Conservation (phyloP, 1,140 invertebrate species). For the Calliopsis andreniformis region DNA sequence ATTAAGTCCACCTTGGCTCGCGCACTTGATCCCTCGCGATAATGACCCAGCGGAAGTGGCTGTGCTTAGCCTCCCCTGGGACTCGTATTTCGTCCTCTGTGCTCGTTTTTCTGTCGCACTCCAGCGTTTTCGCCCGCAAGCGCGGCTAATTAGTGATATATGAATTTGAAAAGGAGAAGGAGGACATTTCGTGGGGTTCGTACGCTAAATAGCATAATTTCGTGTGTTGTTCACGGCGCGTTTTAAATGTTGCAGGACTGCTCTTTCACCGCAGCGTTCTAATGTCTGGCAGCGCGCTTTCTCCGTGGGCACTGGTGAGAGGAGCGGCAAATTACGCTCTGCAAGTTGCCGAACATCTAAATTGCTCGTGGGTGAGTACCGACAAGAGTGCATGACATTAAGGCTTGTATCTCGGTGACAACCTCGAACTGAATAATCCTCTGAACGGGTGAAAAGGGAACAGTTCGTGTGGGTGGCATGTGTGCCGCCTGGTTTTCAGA, state of each 20-base stretch:
- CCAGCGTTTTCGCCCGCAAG: no score
- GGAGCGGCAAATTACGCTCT: constrained; percentile 93
- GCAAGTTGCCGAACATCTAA: constrained; percentile 92
- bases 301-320: constrained; percentile 94
- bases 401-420: constrained; percentile 30
- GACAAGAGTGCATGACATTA: constrained; percentile 35
- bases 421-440: constrained; percentile 28
- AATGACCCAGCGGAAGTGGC: neutral
- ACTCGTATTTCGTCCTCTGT: neutral
- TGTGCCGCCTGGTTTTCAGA: no score
- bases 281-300: constrained; percentile 96
- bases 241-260: constrained; percentile 84
- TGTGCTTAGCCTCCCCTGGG: neutral
- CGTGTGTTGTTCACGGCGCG: no score
- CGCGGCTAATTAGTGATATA: neutral
- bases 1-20: neutral
- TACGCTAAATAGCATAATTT: no score
- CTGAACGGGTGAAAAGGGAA: neutral
- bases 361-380: constrained; percentile 88
- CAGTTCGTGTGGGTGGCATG: neutral
- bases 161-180: neutral
- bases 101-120: neutral
- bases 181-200: no score
- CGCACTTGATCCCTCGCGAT: neutral
- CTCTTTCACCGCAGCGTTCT: constrained; percentile 96